A percentile compares a stretch with the other conserved stretches of the same genome.
Conservation (phyloP, 2,888 invertebrate species). For the Ceratothoa steindachneri region DNA sequence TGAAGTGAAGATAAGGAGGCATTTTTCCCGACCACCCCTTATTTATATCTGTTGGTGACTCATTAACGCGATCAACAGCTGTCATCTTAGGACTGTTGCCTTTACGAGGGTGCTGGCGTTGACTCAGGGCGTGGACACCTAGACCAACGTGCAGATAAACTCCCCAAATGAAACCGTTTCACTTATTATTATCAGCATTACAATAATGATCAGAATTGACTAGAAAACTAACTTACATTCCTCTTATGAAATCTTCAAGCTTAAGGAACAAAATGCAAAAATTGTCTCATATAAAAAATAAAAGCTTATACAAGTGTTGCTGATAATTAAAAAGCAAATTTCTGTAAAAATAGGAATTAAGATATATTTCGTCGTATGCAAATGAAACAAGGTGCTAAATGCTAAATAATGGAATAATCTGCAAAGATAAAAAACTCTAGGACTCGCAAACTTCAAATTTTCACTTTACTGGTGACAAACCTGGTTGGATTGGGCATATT, state of each 20-base stretch:
- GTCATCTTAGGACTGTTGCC: no score
- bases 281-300: not conserved
- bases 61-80: no score
- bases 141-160: not conserved
- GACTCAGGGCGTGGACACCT: no score
- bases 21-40: no score
- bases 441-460: no score
- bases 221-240: not conserved
- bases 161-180: not conserved
- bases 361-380: no score
- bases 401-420: no score
- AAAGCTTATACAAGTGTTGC: not conserved
- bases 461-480: slow-evolving; percentile 38
- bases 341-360: not conserved
- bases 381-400: no score
- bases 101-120: no score
- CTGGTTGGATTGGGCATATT: slow-evolving; percentile 44
- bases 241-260: not conserved
- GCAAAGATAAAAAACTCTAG: no score
- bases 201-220: not conserved
- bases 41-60: no score
- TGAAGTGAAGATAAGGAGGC: no score
- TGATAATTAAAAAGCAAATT: not conserved
- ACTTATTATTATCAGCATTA: not conserved
- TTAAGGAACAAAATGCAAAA: not conserved